A percentile compares a stretch with the other conserved stretches of the same genome.
These are phyloP conservation scores for Eubucco bourcierii DNA, from an alignment of 2,113 vertebrate species.

Conservation along the genomic window DNA sequence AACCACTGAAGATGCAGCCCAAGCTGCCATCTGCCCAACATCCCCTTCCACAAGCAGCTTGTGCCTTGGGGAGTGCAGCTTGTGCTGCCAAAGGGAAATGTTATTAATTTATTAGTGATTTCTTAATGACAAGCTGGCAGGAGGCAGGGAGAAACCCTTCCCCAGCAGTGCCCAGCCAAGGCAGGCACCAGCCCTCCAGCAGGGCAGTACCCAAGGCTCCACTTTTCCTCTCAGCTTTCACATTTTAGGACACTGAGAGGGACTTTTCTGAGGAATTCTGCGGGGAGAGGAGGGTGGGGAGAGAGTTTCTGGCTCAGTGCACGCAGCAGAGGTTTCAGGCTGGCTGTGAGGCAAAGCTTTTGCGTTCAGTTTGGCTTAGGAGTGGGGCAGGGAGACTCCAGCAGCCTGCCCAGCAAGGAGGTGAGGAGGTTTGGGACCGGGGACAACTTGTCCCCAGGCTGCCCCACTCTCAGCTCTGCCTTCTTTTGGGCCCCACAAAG, in stretches of 20 bases:
- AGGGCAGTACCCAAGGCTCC: too few relatives aligned
- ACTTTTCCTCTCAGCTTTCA: not conserved
- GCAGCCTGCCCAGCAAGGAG: not conserved
- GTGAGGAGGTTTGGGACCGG: rapidly evolving
- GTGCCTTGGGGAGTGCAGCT: rapidly evolving
- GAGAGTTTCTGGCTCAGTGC: not conserved
- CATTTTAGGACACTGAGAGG: rapidly evolving
- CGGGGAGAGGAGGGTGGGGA: not conserved
- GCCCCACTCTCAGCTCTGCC: rapidly evolving
- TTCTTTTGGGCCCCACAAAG: not conserved
- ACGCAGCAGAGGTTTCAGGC: rapidly evolving
- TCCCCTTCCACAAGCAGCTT: rapidly evolving
- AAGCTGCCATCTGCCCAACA: rapidly evolving
- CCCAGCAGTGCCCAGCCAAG: not conserved
- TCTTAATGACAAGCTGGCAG: not conserved
- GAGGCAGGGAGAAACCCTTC: not conserved
- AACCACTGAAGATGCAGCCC: too few relatives aligned
- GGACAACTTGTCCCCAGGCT: too few relatives aligned
- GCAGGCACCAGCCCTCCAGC: rapidly evolving
- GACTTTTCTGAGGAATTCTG: not conserved
- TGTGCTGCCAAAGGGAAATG: rapidly evolving
- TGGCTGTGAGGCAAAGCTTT: not conserved
- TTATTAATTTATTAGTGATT: rapidly evolving
- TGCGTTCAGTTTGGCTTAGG: not conserved
- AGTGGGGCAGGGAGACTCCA: not conserved